Conservation (phyloP, 2,797 vertebrate species). For the Choloepus didactylus region DNA sequence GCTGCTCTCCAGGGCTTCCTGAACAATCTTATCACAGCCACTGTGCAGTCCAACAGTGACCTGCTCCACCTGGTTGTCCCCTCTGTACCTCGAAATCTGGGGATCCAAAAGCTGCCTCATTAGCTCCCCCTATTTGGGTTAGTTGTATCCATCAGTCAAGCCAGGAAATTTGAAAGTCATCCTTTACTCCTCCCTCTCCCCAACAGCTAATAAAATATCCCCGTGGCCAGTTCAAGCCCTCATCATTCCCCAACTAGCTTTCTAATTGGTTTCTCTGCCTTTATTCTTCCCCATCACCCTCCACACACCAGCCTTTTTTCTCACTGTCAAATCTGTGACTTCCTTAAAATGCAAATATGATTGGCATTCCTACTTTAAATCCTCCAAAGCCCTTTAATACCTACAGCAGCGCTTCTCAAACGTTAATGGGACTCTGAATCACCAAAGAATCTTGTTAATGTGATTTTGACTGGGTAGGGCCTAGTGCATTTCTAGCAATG, state of each 20-base stretch:
- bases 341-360: constrained; percentile 2
- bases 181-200: background rate
- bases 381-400: background rate
- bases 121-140: background rate
- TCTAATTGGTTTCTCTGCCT: background rate
- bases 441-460: background rate
- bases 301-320: background rate
- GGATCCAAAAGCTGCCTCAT: background rate
- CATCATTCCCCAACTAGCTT: background rate
- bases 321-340: background rate
- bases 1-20: background rate
- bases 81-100: background rate
- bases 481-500: background rate
- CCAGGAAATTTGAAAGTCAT: background rate
- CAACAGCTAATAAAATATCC: background rate
- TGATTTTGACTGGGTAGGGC: background rate
- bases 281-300: background rate
- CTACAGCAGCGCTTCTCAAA: background rate
- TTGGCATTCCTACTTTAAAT: background rate
- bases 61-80: background rate
- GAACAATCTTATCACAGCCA: background rate
- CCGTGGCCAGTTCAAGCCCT: background rate
- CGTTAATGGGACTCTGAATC: background rate
- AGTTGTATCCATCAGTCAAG: background rate
- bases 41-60: background rate